Evolutionary conservation across 1,140 invertebrate species (phyloP).

Genomic region (Trichoplusia ni): DNA sequence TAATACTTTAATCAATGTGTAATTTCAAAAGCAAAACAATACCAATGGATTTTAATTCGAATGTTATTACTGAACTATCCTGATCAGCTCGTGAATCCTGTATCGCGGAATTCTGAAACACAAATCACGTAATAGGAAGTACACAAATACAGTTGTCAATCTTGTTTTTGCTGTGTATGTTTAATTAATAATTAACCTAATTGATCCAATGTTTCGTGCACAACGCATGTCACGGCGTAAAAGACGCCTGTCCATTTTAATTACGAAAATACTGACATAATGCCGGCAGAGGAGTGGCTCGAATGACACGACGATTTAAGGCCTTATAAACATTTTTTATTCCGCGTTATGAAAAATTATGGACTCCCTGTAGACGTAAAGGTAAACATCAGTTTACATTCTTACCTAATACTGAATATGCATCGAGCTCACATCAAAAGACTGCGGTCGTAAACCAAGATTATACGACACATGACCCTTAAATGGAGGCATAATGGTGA

Average conservation of each 20-base stretch:
- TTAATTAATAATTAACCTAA: conserved; percentile 26
- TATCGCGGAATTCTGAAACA: background rate
- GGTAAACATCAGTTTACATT: background rate
- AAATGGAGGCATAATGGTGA: conserved; percentile 25
- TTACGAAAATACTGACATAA: conserved; percentile 5
- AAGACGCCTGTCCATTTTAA: conserved; percentile 27
- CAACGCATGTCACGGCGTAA: conserved; percentile 15
- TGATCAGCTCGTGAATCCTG: no score
- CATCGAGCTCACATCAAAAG: conserved; percentile 21
- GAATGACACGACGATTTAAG: conserved; percentile 22
- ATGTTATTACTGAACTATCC: no score
- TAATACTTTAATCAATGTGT: no score
- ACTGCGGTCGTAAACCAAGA: conserved; percentile 6
- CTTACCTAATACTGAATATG: conserved; percentile 1
- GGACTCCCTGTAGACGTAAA: no score
- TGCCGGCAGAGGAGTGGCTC: conserved; percentile 11
- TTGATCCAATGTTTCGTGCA: conserved; percentile 16
- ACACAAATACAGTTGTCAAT: no score
- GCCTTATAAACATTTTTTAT: conserved; percentile 20
- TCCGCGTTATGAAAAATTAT: conserved; percentile 10
- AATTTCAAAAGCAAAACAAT: no score
- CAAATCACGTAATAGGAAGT: no score
- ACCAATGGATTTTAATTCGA: no score
- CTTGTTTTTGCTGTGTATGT: no score
- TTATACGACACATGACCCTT: conserved; percentile 27